Conservation (phyloP, 1,140 invertebrate genomes). For the Tetraneura akinire region DNA sequence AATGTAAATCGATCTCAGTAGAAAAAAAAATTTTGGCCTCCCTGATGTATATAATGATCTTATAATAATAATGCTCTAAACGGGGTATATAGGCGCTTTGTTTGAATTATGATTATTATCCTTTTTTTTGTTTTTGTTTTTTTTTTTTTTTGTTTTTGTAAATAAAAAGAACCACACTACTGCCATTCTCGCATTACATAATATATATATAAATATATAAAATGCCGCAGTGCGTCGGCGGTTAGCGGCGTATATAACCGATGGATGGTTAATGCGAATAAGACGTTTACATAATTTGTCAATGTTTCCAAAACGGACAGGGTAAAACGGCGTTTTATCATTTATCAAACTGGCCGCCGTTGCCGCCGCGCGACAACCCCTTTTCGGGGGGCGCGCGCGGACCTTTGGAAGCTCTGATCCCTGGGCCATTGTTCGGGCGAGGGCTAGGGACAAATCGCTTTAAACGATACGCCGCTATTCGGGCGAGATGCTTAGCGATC, state of each 20-base stretch:
- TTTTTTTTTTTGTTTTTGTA: no score
- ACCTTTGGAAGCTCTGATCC: constrained; percentile 43
- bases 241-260: constrained; percentile 18
- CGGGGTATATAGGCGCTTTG: no score
- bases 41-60: no score
- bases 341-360: constrained; percentile 40
- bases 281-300: constrained; percentile 52
- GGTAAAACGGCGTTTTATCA: constrained; percentile 49
- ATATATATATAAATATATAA: no score
- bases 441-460: constrained; percentile 46
- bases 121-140: no score
- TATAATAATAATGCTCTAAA: no score
- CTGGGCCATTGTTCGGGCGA: constrained; percentile 15
- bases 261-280: constrained; percentile 48
- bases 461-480: constrained; percentile 30
- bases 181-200: background rate
- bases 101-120: no score
- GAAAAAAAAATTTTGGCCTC: no score
- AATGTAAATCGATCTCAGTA: no score
- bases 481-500: background rate
- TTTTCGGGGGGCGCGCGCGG: constrained; percentile 12
- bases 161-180: background rate
- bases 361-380: constrained; percentile 20
- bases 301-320: constrained; percentile 49
- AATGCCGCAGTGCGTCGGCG: background rate